phyloP scores from a whole-genome alignment of 1,140 invertebrate species.

The Mylabris phalerata region DNA sequence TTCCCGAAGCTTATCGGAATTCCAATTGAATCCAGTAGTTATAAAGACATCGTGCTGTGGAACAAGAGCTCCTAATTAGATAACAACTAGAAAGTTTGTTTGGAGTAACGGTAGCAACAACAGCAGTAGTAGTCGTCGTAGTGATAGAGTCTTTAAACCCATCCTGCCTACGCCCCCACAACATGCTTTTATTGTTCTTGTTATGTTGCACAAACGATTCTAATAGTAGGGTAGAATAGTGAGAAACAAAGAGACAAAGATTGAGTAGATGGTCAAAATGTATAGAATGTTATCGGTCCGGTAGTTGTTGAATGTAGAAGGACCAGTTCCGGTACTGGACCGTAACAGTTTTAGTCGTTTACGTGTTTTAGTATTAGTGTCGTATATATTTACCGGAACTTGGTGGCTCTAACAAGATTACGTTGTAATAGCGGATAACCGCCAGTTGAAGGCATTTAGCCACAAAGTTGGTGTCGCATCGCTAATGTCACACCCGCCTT shows the following conservation, averaged over 20 bases:
- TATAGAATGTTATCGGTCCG: constrained; percentile 6
- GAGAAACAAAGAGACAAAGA: background rate
- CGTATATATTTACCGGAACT: constrained; percentile 32
- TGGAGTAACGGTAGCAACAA: background rate
- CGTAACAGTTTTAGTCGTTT: background rate
- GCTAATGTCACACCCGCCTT: constrained; percentile 22
- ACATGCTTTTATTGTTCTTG: no score
- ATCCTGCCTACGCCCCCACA: background rate
- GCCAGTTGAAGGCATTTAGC: constrained; percentile 32
- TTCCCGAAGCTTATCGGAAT: constrained; percentile 33
- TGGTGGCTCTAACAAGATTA: constrained; percentile 33
- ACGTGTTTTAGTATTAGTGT: background rate
- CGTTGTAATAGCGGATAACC: constrained; percentile 37
- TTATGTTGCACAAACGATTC: background rate
- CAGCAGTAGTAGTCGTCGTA: no score
- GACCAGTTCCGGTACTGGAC: constrained; percentile 17
- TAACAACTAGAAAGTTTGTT: constrained; percentile 32
- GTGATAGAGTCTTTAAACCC: background rate
- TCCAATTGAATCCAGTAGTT: constrained; percentile 34
- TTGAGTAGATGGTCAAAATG: background rate
- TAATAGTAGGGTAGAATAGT: background rate
- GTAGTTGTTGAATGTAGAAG: background rate
- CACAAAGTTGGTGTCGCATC: constrained; percentile 29
- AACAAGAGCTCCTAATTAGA: constrained; percentile 34
- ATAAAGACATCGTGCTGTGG: constrained; percentile 32